Evolutionary conservation across 2,888 invertebrate genomes (phyloP).

Genomic region (Tillus elongatus): DNA sequence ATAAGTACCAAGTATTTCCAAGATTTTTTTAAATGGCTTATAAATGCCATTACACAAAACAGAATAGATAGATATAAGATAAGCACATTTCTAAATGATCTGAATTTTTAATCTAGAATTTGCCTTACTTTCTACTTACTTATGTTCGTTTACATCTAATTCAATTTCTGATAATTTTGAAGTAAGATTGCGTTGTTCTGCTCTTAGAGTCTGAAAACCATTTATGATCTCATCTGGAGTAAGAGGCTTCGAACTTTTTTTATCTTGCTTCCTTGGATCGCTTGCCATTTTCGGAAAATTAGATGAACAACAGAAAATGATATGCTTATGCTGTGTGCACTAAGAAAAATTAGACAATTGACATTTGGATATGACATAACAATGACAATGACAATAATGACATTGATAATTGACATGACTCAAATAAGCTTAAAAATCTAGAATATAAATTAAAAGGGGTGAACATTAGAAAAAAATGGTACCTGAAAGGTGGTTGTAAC

Average conservation of each 20-base stretch:
- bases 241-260: constrained; percentile 43
- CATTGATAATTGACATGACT: no score
- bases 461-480: no score
- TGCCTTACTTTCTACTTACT: constrained; percentile 50
- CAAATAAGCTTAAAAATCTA: no score
- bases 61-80: constrained; percentile 1
- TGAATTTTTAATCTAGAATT: constrained; percentile 6
- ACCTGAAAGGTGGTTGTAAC: no score
- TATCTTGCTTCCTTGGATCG: constrained; percentile 35
- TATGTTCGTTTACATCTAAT: constrained; percentile 92
- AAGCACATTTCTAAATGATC: constrained; percentile 1
- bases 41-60: no score
- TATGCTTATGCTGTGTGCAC: no score
- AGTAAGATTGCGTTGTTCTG: constrained; percentile 78
- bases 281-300: constrained; percentile 27
- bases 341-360: no score
- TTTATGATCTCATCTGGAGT: constrained; percentile 73
- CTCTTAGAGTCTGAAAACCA: constrained; percentile 78
- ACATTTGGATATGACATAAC: no score
- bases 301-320: no score
- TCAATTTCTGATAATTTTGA: constrained; percentile 87
- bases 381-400: no score
- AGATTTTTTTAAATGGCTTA: neutral
- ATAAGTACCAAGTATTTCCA: neutral
- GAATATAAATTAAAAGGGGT: no score